Base-by-base conservation (phyloP, 2,113 vertebrate genomes). In the Picathartes gymnocephalus region DNA sequence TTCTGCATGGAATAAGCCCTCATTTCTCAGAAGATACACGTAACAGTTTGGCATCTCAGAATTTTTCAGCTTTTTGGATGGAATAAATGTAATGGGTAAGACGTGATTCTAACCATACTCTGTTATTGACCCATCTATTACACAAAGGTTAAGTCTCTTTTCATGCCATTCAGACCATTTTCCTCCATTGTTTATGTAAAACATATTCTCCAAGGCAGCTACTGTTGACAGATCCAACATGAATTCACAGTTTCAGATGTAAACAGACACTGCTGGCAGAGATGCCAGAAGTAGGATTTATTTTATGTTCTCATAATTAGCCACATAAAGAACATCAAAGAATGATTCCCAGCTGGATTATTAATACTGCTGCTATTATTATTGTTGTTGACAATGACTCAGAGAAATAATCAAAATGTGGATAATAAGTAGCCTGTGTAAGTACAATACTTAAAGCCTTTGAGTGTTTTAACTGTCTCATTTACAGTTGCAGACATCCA, bases 191-290 rank as follows among this genome's bases (percentile, higher is more conserved):
- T 68, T 95, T 93, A 57, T 16, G 2, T 45, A 84, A 89, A 81
- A 61, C 8, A 39, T 65, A 72, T 58, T 88, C 71, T 90, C 77
- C 54, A 92, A 87, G 58, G 62, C 88, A 93, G 47, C 58, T 85
- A 18, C 21, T 39, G 35, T 58, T 96, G 82, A 85, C 44, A 95
- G 31, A 69, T 91, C 37, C 37, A 69, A 91, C 88, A n/a, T 28
- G 25, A 58, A 64, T 74, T 96, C 93, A 57, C 70, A 56, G 65
- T 56, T 92, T 86, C 94, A 88, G 58, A 91, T 76, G 45, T 91
- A 91, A 90, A 71, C 78, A 93, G 60, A 91, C 37, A 51, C n/a
- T 81, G 47, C 65, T 88, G 76, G 44, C 81, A 96, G 76, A 82
- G 81, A 71, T 60, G 56, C 39, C 82, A 84, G 60, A 90, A 88